A percentile compares a stretch with the other conserved stretches of the same genome.
phyloP scores from a whole-genome alignment of 2,888 invertebrate species.

The Drosophila fulvimacula region DNA sequence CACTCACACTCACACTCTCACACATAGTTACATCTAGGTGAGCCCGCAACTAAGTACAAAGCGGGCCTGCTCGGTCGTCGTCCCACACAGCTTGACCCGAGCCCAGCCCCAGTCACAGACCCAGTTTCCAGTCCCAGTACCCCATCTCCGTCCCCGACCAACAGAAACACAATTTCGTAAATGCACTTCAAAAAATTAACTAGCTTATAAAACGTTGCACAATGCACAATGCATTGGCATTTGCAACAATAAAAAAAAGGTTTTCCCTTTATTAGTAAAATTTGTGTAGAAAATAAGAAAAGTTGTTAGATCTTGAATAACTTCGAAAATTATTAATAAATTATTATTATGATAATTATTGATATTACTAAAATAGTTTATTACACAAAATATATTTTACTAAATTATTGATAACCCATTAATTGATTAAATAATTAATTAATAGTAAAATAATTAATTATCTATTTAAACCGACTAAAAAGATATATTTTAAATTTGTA shows the following conservation, averaged over 20 bases:
- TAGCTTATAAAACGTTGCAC: conserved; percentile 24
- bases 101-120: conserved; percentile 22
- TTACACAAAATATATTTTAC: too few relatives aligned
- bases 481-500: too few relatives aligned
- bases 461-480: too few relatives aligned
- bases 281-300: not conserved
- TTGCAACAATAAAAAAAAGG: conserved; percentile 4
- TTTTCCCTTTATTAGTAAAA: not conserved
- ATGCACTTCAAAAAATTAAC: conserved; percentile 34
- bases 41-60: conserved; percentile 36
- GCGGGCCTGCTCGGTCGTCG: conserved; percentile 22
- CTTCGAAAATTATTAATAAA: too few relatives aligned
- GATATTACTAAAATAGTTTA: too few relatives aligned
- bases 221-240: conserved; percentile 11
- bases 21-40: conserved; percentile 36
- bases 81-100: conserved; percentile 36
- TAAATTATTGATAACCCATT: too few relatives aligned
- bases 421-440: too few relatives aligned
- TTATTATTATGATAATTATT: too few relatives aligned
- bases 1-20: not conserved
- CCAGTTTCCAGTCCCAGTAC: conserved; percentile 1
- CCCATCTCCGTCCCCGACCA: not conserved
- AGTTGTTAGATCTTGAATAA: too few relatives aligned
- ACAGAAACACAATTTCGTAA: conserved; percentile 21
- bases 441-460: too few relatives aligned